Evolutionary conservation across 2,888 invertebrate species (phyloP).

Genomic region (Adelphocoris suturalis): DNA sequence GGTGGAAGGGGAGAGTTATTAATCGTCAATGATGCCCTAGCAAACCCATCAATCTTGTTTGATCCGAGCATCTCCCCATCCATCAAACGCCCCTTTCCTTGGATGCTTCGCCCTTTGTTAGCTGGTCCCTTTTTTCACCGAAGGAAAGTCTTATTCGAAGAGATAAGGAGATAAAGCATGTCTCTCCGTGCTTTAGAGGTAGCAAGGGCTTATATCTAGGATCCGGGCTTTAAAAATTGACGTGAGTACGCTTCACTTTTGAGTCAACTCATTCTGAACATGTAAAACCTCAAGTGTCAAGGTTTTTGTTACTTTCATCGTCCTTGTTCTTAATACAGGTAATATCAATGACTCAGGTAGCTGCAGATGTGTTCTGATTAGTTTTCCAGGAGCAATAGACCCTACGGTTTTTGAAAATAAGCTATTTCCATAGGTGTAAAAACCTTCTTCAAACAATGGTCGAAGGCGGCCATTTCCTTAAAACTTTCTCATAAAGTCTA

Average conservation of each 20-base stretch:
- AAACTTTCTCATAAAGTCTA: no score
- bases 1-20: constrained; percentile 43
- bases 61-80: constrained; percentile 58
- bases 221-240: not conserved
- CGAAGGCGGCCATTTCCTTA: no score
- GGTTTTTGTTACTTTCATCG: no score
- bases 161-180: constrained; percentile 67
- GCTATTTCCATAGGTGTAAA: no score
- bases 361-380: no score
- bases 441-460: no score
- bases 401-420: no score
- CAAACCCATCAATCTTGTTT: constrained; percentile 68
- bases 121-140: not conserved
- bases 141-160: constrained; percentile 10
- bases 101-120: constrained; percentile 58
- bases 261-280: no score
- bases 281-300: no score
- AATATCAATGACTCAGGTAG: no score
- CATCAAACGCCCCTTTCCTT: constrained; percentile 59
- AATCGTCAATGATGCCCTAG: constrained; percentile 65
- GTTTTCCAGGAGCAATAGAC: no score
- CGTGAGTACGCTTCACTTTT: not conserved
- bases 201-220: not conserved
- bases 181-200: constrained; percentile 32
- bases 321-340: no score